Percentiles rank a stretch among this genome's conserved stretches.
These are phyloP conservation scores for Stictonetta naevosa DNA, from an alignment of 2,113 vertebrate genomes.

Conservation along the genomic window DNA sequence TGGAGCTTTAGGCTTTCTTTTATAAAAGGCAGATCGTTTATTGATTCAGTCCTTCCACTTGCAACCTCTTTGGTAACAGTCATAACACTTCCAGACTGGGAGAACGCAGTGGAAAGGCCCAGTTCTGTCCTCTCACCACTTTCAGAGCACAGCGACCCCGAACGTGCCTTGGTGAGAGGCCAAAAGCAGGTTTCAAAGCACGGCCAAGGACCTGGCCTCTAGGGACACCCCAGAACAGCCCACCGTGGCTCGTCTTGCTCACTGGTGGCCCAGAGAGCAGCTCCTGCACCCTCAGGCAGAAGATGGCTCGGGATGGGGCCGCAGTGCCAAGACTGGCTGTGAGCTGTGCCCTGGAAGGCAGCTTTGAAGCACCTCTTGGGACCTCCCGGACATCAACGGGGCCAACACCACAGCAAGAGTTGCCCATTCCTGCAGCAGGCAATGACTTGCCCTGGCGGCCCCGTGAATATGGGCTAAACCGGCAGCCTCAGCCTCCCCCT, in stretches of 20 bases:
- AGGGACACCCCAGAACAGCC: conserved; percentile 7
- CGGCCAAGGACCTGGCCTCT: not conserved
- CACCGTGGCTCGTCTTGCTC: rapidly evolving
- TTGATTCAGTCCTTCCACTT: conserved; percentile 66
- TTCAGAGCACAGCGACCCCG: not conserved
- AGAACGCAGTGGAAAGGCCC: conserved; percentile 44
- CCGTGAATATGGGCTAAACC: not conserved
- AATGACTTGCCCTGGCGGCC: not conserved
- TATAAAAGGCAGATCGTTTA: conserved; percentile 67
- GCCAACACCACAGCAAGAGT: not conserved
- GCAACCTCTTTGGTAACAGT: conserved; percentile 72
- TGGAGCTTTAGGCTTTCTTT: conserved; percentile 24
- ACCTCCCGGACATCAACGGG: rapidly evolving
- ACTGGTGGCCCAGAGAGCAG: not conserved
- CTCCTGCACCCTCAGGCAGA: not conserved
- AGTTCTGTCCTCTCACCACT: conserved; percentile 25
- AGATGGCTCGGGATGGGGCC: not conserved
- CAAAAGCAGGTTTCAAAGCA: conserved; percentile 47
- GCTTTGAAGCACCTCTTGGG: not conserved
- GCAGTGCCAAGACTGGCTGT: not conserved
- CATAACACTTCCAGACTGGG: conserved; percentile 40
- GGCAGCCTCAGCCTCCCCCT: conserved; percentile 9
- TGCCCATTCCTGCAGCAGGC: not conserved
- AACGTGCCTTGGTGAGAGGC: not conserved
- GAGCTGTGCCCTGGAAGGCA: conserved; percentile 5